Conservation (phyloP, 1,140 invertebrate species). For the Leptinotarsa texana region DNA sequence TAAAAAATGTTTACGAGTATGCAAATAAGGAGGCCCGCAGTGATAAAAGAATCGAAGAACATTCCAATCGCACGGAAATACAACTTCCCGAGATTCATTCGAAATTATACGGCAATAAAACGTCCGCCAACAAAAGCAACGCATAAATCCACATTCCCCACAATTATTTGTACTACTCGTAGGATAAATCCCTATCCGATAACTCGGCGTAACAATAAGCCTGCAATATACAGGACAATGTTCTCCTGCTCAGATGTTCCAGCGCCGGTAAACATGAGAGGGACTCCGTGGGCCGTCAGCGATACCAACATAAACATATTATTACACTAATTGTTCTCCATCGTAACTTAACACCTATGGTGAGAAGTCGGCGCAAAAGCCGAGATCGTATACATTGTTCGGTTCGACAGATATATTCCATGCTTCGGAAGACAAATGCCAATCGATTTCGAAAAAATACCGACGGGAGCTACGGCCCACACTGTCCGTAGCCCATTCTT, state of each 20-base stretch:
- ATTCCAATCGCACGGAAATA: not conserved
- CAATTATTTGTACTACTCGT: not conserved
- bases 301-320: constrained; percentile 49
- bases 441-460: constrained; percentile 32
- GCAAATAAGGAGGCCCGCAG: not conserved
- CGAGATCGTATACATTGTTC: constrained; percentile 42
- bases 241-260: constrained; percentile 25
- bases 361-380: constrained; percentile 40
- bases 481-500: constrained; percentile 1
- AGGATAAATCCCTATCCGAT: constrained; percentile 5
- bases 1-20: too few species aligned
- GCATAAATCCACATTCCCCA: constrained; percentile 2
- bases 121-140: constrained; percentile 1
- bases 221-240: constrained; percentile 5
- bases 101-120: constrained; percentile 4
- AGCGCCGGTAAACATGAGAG: constrained; percentile 36
- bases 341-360: constrained; percentile 52
- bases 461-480: constrained; percentile 30
- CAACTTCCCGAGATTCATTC: not conserved
- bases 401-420: constrained; percentile 48
- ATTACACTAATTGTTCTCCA: constrained; percentile 49
- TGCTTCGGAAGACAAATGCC: constrained; percentile 35
- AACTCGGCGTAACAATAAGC: constrained; percentile 8
- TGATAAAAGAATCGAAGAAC: not conserved
- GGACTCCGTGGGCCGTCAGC: constrained; percentile 32